A percentile compares a stretch with the other conserved stretches of the same genome.
These are phyloP conservation scores for Dynastes maya DNA, from an alignment of 2,888 invertebrate genomes.

Conservation along the genomic window DNA sequence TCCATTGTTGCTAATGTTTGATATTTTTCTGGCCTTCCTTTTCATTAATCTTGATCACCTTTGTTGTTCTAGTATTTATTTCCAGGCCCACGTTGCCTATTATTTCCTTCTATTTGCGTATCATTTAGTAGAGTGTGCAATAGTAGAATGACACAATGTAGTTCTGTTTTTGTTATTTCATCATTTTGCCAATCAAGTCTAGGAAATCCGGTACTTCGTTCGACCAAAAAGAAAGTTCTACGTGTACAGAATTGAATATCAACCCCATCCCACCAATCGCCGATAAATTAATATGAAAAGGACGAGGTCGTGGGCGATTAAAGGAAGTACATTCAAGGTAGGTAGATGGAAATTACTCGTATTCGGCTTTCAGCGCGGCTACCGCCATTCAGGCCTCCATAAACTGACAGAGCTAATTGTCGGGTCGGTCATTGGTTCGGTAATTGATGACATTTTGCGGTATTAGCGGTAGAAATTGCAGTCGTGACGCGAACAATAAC, in stretches of 20 bases:
- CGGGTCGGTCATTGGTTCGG: conserved; percentile 40
- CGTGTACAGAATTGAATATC: background rate
- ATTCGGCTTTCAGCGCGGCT: conserved; percentile 34
- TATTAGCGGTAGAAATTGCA: conserved; percentile 45
- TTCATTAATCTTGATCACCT: no score
- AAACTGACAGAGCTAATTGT: conserved; percentile 46
- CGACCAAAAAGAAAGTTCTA: no score
- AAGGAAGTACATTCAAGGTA: conserved; percentile 41
- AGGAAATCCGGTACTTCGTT: no score
- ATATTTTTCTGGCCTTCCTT: no score
- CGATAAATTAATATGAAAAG: conserved; percentile 17
- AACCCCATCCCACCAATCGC: conserved; percentile 1
- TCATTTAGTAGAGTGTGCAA: no score
- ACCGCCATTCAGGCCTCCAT: conserved; percentile 28
- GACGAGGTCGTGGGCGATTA: background rate
- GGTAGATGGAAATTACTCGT: conserved; percentile 29
- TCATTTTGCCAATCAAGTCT: no score
- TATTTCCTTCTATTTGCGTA: no score
- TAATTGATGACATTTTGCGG: conserved; percentile 47
- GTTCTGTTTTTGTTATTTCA: no score
- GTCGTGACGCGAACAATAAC: conserved; percentile 39
- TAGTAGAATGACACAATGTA: no score
- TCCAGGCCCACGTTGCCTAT: no score
- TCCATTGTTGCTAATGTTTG: no score
- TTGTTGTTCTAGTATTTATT: no score